Percentiles rank a stretch among this genome's conserved stretches.
Evolutionary conservation across 2,113 vertebrate genomes (phyloP).

Genomic region (Theristicus caerulescens): DNA sequence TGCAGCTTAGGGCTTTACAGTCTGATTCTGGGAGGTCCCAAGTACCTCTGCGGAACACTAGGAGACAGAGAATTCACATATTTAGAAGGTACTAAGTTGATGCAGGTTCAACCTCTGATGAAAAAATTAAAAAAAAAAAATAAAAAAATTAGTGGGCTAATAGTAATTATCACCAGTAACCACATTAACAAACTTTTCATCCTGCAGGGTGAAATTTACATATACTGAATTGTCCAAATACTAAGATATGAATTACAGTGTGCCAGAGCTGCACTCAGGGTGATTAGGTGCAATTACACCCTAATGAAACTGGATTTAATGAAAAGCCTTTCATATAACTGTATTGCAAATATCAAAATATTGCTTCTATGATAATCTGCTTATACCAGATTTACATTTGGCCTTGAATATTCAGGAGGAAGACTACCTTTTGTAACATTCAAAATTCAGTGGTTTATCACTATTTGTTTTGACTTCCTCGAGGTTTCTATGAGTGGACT

Average conservation of each 20-base stretch:
- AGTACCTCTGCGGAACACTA: not conserved
- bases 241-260: not conserved
- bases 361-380: not conserved
- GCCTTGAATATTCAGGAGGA: not conserved
- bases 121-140: not conserved
- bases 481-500: not conserved
- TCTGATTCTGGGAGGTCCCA: not conserved
- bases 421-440: not conserved
- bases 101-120: not conserved
- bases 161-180: not conserved
- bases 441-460: not conserved
- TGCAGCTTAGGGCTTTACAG: not conserved
- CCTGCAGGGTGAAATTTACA: not conserved
- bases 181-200: not conserved
- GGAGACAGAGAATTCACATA: not conserved
- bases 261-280: not conserved
- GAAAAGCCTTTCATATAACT: not conserved
- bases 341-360: not conserved
- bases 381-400: not conserved
- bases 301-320: not conserved
- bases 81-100: not conserved
- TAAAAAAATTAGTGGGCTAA: not conserved
- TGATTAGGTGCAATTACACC: not conserved
- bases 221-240: not conserved
- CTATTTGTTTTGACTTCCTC: not conserved